Conservation (phyloP, 2,113 vertebrate genomes). For the Falco punctatus region DNA sequence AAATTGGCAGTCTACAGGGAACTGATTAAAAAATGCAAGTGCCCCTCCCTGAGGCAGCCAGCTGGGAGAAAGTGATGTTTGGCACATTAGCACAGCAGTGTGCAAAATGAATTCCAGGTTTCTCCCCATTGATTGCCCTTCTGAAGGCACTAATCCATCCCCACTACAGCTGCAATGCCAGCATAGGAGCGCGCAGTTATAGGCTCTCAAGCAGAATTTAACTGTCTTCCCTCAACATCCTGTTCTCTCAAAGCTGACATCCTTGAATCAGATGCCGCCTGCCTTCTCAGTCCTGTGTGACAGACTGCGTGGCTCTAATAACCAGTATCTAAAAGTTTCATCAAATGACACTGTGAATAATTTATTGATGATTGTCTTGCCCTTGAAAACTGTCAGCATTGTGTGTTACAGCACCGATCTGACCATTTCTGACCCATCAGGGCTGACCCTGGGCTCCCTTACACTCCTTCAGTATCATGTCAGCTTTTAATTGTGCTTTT, state of each 20-base stretch:
- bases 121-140: background rate
- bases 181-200: background rate
- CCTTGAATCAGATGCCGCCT: background rate
- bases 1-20: background rate
- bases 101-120: background rate
- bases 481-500: background rate
- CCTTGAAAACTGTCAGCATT: background rate
- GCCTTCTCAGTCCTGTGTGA: background rate
- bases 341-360: background rate
- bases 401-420: background rate
- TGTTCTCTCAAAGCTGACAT: background rate
- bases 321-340: background rate
- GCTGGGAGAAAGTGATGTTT: background rate
- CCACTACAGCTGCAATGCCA: background rate
- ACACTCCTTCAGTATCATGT: background rate
- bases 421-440: background rate
- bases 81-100: background rate
- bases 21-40: background rate
- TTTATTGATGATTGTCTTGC: background rate
- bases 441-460: background rate
- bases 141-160: background rate
- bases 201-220: background rate
- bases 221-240: background rate
- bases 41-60: background rate
- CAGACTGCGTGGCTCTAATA: background rate